Evolutionary conservation across 2,113 vertebrate species (phyloP).

Genomic region (Pogona vitticeps): DNA sequence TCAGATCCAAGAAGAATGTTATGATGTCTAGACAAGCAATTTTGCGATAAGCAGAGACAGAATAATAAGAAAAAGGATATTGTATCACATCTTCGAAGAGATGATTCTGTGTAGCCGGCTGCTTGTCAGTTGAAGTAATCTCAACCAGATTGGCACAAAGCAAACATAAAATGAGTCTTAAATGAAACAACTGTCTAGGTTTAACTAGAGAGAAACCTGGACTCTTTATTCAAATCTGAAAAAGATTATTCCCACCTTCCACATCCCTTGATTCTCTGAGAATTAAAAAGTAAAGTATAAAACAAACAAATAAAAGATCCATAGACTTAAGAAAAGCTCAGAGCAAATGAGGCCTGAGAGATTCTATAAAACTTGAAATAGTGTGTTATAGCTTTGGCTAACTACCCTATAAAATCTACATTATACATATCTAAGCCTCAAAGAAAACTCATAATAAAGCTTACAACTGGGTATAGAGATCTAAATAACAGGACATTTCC

Average conservation of each 20-base stretch:
- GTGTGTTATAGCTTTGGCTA: background rate
- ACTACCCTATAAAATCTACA: slow-evolving; percentile 9
- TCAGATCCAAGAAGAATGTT: background rate
- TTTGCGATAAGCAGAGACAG: slow-evolving; percentile 6
- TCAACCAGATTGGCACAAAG: background rate
- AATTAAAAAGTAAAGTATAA: slow-evolving; percentile 1
- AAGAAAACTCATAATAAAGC: background rate
- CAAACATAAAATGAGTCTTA: background rate
- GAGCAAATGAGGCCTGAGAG: background rate
- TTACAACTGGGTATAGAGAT: background rate
- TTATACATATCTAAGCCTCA: slow-evolving; percentile 8
- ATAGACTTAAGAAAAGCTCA: background rate
- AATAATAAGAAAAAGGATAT: slow-evolving; percentile 25
- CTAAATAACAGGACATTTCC: background rate
- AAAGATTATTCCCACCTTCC: background rate
- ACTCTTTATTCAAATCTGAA: background rate
- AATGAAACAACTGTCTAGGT: background rate
- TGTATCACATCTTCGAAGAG: background rate
- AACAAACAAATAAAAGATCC: background rate
- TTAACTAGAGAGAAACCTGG: background rate
- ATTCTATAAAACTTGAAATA: slow-evolving; percentile 19
- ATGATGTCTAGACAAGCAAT: background rate
- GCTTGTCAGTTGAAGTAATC: background rate
- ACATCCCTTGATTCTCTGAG: background rate
- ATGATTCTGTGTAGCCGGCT: background rate